Evolutionary conservation across 2,797 vertebrate genomes (phyloP).

Genomic region (Siniperca scherzeri): DNA sequence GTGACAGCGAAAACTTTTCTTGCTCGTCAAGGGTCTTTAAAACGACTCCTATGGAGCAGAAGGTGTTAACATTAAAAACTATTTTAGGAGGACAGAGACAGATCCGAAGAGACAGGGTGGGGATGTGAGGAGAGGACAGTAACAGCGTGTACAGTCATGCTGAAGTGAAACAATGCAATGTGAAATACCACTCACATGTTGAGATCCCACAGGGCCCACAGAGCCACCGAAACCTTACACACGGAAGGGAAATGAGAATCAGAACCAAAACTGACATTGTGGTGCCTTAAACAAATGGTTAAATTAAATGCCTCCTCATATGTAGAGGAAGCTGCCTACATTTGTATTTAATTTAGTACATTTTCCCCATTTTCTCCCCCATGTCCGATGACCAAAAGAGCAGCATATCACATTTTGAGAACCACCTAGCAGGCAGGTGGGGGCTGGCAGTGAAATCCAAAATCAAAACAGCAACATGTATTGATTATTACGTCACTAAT

Average conservation of each 20-base stretch:
- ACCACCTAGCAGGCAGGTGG: background rate
- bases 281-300: background rate
- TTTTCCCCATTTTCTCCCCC: too few relatives aligned
- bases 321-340: background rate
- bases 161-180: slow-evolving; percentile 8
- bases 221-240: background rate
- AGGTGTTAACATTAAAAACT: background rate
- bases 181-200: background rate
- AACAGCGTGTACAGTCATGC: slow-evolving; percentile 16
- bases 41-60: background rate
- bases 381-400: too few relatives aligned
- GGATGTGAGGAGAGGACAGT: background rate
- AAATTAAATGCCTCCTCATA: background rate
- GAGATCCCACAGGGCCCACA: background rate
- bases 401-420: background rate
- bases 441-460: background rate
- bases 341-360: background rate
- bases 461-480: background rate
- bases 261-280: background rate
- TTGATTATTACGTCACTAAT: slow-evolving; percentile 10
- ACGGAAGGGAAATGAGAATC: background rate
- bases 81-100: background rate
- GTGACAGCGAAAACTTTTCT: slow-evolving; percentile 37
- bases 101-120: slow-evolving; percentile 2
- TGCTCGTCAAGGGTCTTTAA: background rate